phyloP scores from a whole-genome alignment of 2,797 vertebrate genomes.

The Spheniscus humboldti region DNA sequence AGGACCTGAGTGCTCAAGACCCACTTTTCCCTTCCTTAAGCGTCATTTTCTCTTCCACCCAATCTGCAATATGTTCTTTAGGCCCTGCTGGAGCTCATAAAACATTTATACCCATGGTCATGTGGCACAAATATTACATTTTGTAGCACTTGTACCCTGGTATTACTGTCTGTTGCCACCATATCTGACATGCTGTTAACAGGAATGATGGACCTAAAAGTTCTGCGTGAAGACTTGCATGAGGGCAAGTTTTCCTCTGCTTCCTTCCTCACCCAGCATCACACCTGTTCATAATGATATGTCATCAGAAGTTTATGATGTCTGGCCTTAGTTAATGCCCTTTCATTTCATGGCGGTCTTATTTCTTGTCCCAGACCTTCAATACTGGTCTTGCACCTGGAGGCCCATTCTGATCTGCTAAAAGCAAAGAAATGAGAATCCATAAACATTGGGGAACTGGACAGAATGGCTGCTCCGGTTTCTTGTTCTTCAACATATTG shows the following conservation, averaged over 20 bases:
- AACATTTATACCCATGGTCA: not conserved
- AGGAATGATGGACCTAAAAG: not conserved
- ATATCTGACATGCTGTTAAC: not conserved
- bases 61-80: slow-evolving; percentile 14
- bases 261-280: not conserved
- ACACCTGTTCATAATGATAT: not conserved
- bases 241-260: not conserved
- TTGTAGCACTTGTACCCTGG: not conserved
- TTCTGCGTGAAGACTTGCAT: not conserved
- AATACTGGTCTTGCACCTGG: not conserved
- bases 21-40: not conserved
- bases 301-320: not conserved
- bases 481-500: not conserved
- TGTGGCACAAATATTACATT: not conserved
- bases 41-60: not conserved
- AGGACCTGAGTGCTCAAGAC: slow-evolving; percentile 34
- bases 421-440: not conserved
- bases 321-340: not conserved
- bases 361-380: not conserved
- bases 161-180: not conserved
- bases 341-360: not conserved
- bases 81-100: slow-evolving; percentile 15
- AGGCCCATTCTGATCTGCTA: not conserved
- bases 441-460: not conserved
- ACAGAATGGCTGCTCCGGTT: not conserved